Conservation (phyloP, 2,113 vertebrate genomes). For the Myiozetetes cayanensis region DNA sequence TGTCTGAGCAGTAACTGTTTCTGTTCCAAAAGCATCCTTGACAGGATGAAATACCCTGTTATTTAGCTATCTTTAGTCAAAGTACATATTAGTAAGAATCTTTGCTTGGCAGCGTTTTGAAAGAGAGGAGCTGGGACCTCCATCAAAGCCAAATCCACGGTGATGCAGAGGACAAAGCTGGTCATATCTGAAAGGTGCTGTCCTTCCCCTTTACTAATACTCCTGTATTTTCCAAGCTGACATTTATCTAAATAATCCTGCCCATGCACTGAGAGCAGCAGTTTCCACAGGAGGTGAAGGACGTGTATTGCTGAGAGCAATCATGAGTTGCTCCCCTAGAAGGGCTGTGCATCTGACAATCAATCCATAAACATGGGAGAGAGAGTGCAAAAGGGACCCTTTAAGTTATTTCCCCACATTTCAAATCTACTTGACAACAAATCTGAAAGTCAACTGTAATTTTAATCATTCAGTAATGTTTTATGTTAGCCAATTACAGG, state of each 20-base stretch:
- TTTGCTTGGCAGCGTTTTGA: not conserved
- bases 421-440: conserved; percentile 62
- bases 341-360: conserved; percentile 32
- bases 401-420: conserved; percentile 59
- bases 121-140: not conserved
- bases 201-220: not conserved
- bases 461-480: conserved; percentile 59
- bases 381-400: not conserved
- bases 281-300: conserved; percentile 40
- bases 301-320: not conserved
- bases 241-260: conserved; percentile 3
- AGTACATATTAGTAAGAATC: not conserved
- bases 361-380: conserved; percentile 31
- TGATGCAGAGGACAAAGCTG: fast-evolving
- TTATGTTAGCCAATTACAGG: conserved; percentile 62
- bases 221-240: conserved; percentile 23
- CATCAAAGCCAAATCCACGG: not conserved
- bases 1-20: not conserved
- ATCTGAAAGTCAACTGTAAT: conserved; percentile 54
- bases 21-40: not conserved
- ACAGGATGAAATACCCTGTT: not conserved
- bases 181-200: not conserved
- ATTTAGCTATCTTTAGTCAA: not conserved
- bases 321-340: not conserved
- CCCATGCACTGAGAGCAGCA: not conserved